phyloP scores from a whole-genome alignment of 1,140 invertebrate genomes.

The Euwallacea fornicatus region DNA sequence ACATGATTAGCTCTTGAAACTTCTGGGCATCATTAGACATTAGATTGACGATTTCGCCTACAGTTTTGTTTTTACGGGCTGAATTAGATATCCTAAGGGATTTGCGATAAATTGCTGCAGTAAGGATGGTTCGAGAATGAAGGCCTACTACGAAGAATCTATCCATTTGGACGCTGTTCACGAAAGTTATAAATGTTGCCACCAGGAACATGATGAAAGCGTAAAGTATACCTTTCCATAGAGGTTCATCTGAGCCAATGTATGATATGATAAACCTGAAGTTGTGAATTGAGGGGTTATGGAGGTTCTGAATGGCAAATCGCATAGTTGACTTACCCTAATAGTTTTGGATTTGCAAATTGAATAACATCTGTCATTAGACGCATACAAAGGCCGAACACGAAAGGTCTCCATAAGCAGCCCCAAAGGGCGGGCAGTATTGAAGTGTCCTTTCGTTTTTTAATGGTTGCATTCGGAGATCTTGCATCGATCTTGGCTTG shows the following conservation, averaged over 20 bases:
- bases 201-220: conserved; percentile 74
- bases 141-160: conserved; percentile 89
- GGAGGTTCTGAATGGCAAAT: not conserved
- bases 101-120: conserved; percentile 92
- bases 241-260: conserved; percentile 61
- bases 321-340: conserved; percentile 56
- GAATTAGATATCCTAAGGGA: conserved; percentile 75
- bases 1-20: conserved; percentile 85
- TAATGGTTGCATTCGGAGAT: conserved; percentile 54
- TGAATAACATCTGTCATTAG: conserved; percentile 81
- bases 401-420: conserved; percentile 80
- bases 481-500: too few species aligned
- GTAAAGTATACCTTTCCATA: conserved; percentile 88
- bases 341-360: conserved; percentile 82
- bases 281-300: not conserved
- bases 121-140: conserved; percentile 85
- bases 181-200: conserved; percentile 81
- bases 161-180: conserved; percentile 89
- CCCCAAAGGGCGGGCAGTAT: conserved; percentile 72
- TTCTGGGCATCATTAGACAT: conserved; percentile 86
- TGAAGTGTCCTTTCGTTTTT: conserved; percentile 67
- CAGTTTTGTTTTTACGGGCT: conserved; percentile 79
- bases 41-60: conserved; percentile 81
- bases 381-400: conserved; percentile 80
- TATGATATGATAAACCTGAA: conserved; percentile 70